Evolutionary conservation across 1,140 invertebrate genomes (phyloP), one percentile per base, ranked within the genome.

Genomic region (Drosophila persimilis): DNA sequence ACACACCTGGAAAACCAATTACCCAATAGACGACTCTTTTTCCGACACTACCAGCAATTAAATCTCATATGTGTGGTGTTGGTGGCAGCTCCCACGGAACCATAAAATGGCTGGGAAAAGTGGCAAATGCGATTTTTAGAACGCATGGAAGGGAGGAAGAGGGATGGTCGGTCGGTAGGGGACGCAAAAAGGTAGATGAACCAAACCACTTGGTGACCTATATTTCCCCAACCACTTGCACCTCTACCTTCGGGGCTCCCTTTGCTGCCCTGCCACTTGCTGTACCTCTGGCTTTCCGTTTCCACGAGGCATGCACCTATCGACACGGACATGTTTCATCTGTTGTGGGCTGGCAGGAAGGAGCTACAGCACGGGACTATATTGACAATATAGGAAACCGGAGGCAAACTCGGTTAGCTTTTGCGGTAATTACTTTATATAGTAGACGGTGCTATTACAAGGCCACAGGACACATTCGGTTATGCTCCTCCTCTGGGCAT

Each of bases 121-220:
- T 73, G 72, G 43, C 71, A 63, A 79, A 69, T 67, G 76, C 71
- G 46, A 73, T 71, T 83, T 74, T 45, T 75, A 71, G 57, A 73
- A 63, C 41, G 50, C 57, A 48, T 47, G 9, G 31, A 22, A n/a
- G 13, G 29, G 24, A 22, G 13, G 29, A 17, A 22, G 24, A 15
- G 70, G 31, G 46, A 17, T 24, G 50, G 20, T 20, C 20, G 20
- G 20, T 20, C 20, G 20, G 20, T 2, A 20, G 1, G 20, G 31
- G 15, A 24, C 48, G 48, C n/a, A 15, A 15, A 41, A 26, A 24
- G 31, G 50, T 17, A 15, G 26, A 22, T 20, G 31, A 46, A 31
- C n/a, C 24, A 35, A 62, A 58, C 71, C 79, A 54, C 71, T 75
- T 35, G 39, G 31, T 84, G 80, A 73, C 80, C 80, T 63, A 84